Percentiles rank a stretch among this genome's conserved stretches.
phyloP scores from a whole-genome alignment of 1,140 invertebrate genomes.

The Anastrepha obliqua region DNA sequence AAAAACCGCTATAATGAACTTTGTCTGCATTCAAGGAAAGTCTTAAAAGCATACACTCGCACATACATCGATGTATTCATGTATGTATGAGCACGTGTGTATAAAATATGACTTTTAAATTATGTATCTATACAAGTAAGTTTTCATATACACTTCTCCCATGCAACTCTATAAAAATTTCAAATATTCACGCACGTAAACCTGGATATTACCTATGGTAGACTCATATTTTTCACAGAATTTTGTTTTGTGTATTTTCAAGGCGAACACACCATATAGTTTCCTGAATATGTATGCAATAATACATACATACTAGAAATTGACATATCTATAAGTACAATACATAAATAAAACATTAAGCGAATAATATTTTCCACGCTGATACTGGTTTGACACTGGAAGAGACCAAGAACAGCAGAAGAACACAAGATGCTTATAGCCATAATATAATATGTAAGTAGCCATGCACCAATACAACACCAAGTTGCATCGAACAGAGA shows the following conservation, averaged over 20 bases:
- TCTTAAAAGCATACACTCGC: not conserved
- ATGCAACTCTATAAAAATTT: no score
- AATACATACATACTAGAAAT: not conserved
- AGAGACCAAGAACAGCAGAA: slow-evolving; percentile 9
- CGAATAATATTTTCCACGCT: not conserved
- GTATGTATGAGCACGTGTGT: not conserved
- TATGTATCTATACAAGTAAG: no score
- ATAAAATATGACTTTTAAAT: not conserved
- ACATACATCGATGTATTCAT: not conserved
- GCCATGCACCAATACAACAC: slow-evolving; percentile 41
- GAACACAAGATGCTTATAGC: slow-evolving; percentile 9
- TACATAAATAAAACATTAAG: not conserved
- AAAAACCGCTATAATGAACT: not conserved
- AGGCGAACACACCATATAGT: not conserved
- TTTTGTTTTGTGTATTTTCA: not conserved
- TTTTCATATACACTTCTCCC: no score
- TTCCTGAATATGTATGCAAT: not conserved
- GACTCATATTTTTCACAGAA: not conserved
- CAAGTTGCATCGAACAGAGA: not conserved
- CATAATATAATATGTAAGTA: not conserved
- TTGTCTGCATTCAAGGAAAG: not conserved
- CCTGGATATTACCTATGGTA: not conserved
- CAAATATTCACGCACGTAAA: no score
- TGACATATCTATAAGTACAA: not conserved
- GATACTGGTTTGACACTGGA: slow-evolving; percentile 28